Conservation (phyloP, 2,888 invertebrate species). For the Epinotia ramella region DNA sequence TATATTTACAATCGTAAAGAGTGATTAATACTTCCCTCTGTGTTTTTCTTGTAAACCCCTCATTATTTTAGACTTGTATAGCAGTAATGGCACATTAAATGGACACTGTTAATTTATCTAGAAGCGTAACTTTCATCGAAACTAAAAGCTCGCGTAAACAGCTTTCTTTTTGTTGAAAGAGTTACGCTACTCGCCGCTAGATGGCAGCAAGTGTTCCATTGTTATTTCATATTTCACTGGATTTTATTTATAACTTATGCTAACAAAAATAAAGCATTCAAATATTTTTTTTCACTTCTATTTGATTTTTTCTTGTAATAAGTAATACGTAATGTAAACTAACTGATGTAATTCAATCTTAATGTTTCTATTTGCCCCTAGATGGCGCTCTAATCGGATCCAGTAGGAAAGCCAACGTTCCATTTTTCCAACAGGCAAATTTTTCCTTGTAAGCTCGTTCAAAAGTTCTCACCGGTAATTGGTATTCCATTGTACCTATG, state of each 20-base stretch:
- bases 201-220: conserved; percentile 50
- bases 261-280: too few relatives aligned
- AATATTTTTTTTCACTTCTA: too few relatives aligned
- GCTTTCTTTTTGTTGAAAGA: conserved; percentile 42
- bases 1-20: conserved; percentile 12
- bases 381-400: neutral
- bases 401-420: too few relatives aligned
- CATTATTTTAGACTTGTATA: conserved; percentile 16
- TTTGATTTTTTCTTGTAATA: too few relatives aligned
- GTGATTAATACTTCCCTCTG: conserved; percentile 3
- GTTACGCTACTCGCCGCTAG: conserved; percentile 59
- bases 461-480: too few relatives aligned
- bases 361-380: neutral
- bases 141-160: conserved; percentile 28
- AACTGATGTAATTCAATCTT: neutral
- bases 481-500: too few relatives aligned
- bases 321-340: too few relatives aligned
- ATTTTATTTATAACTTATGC: too few relatives aligned
- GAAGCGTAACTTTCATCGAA: neutral
- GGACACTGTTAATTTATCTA: neutral
- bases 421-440: too few relatives aligned
- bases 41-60: neutral
- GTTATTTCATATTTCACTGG: too few relatives aligned
- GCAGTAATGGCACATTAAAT: conserved; percentile 4
- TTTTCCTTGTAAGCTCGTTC: too few relatives aligned